These are phyloP conservation scores for Pectinophora gossypiella DNA, from an alignment of 1,140 invertebrate genomes.

Conservation along the genomic window DNA sequence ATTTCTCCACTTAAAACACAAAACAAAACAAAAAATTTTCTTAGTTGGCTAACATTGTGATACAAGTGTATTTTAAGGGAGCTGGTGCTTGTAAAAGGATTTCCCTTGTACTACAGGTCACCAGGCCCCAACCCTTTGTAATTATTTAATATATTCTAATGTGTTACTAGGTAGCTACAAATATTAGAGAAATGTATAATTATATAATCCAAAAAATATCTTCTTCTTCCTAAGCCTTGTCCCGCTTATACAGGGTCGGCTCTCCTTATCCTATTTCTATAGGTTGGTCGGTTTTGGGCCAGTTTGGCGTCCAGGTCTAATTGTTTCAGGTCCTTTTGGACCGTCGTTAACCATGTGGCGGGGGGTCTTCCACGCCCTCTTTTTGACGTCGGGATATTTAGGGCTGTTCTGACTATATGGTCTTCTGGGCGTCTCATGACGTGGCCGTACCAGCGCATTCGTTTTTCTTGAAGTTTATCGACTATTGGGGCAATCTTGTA, in stretches of 20 bases:
- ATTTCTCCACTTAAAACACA: no score
- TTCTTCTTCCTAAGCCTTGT: constrained; percentile 2
- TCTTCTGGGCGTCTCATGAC: neutral
- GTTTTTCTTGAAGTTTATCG: neutral
- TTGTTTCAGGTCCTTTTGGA: neutral
- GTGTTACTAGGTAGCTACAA: no score
- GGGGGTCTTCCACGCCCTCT: constrained; percentile 1
- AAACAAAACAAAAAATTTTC: no score
- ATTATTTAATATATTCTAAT: no score
- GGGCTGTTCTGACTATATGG: neutral
- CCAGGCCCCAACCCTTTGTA: no score
- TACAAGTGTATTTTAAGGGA: no score
- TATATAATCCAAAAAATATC: no score
- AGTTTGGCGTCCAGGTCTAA: neutral
- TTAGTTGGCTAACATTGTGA: no score
- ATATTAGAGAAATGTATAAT: no score
- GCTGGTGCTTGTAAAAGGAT: no score
- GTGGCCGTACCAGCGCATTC: constrained; percentile 9
- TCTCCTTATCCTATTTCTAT: neutral
- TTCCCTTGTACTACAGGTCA: no score
- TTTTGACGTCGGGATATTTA: neutral
- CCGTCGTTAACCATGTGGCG: neutral
- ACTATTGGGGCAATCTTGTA: constrained; percentile 3
- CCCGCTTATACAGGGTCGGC: constrained; percentile 10
- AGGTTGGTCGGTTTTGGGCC: neutral